phyloP scores from a whole-genome alignment of 2,888 invertebrate genomes.

The Meganola albula region DNA sequence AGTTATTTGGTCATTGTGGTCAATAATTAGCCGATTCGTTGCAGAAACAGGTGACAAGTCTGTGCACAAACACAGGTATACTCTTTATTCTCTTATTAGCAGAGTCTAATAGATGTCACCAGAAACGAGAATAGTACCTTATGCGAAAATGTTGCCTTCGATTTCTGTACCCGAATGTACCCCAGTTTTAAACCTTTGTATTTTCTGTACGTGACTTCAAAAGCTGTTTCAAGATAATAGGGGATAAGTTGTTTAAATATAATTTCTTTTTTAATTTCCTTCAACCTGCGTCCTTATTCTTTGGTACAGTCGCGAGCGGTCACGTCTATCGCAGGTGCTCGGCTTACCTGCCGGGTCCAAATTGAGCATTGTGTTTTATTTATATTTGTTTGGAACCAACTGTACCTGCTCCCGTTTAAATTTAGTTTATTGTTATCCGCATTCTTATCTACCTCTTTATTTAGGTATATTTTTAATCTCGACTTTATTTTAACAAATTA shows the following conservation, averaged over 20 bases:
- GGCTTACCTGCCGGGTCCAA: conserved; percentile 41
- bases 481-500: too few relatives aligned
- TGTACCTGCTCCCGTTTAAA: conserved; percentile 22
- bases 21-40: too few relatives aligned
- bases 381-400: conserved; percentile 21
- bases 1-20: too few relatives aligned
- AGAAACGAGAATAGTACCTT: too few relatives aligned
- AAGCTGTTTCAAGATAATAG: conserved; percentile 34
- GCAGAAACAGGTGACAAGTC: too few relatives aligned
- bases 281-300: conserved; percentile 35
- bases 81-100: too few relatives aligned
- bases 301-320: conserved; percentile 32
- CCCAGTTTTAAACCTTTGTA: conserved; percentile 17
- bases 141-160: conserved; percentile 7
- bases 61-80: too few relatives aligned
- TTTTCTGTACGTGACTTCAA: conserved; percentile 36
- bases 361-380: conserved; percentile 44
- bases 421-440: conserved; percentile 11
- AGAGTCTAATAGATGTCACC: too few relatives aligned
- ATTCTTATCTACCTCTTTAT: too few relatives aligned
- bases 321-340: conserved; percentile 49
- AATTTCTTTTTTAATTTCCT: conserved; percentile 38
- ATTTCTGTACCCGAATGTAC: conserved; percentile 5
- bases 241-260: conserved; percentile 30
- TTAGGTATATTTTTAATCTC: too few relatives aligned